Percentiles rank a stretch among this genome's conserved stretches.
These are phyloP conservation scores for Phacellophora camtschatica DNA, from an alignment of 30 jellyfish, hydroid and myxozoan species.

Conservation along the genomic window DNA sequence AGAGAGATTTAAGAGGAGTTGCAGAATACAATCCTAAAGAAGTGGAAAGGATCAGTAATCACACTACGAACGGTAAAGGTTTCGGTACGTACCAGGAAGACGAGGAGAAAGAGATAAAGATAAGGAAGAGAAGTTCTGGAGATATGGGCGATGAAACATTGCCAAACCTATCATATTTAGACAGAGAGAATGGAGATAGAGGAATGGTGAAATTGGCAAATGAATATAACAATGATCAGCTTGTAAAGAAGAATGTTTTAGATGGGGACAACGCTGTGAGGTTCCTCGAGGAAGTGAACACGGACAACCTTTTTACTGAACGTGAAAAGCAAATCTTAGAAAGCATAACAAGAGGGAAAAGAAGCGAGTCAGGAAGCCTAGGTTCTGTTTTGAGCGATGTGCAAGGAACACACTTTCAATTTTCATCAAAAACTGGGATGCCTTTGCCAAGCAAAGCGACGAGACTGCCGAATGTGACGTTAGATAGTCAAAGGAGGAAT, in stretches of 20 bases:
- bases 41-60: background rate
- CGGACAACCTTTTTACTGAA: conserved; percentile 13
- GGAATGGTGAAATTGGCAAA: conserved; percentile 1
- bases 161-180: conserved; percentile 20
- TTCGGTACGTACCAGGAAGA: too few species aligned
- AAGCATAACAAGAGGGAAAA: conserved; percentile 43
- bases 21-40: background rate
- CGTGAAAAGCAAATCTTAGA: conserved; percentile 43
- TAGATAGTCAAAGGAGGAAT: too few species aligned
- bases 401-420: background rate
- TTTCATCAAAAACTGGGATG: background rate
- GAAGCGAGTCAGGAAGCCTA: background rate
- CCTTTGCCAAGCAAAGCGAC: background rate
- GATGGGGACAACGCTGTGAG: conserved; percentile 64
- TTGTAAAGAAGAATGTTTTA: conserved; percentile 5
- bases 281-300: conserved; percentile 36
- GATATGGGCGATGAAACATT: conserved; percentile 61
- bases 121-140: conserved; percentile 31
- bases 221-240: background rate
- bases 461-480: background rate
- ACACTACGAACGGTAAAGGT: background rate
- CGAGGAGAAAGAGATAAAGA: conserved; percentile 7
- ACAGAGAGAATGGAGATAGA: background rate
- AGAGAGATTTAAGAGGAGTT: background rate
- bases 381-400: background rate